Percentiles rank a stretch among this genome's conserved stretches.
Evolutionary conservation across 1,140 invertebrate species (phyloP).

Genomic region (Bombus affinis): DNA sequence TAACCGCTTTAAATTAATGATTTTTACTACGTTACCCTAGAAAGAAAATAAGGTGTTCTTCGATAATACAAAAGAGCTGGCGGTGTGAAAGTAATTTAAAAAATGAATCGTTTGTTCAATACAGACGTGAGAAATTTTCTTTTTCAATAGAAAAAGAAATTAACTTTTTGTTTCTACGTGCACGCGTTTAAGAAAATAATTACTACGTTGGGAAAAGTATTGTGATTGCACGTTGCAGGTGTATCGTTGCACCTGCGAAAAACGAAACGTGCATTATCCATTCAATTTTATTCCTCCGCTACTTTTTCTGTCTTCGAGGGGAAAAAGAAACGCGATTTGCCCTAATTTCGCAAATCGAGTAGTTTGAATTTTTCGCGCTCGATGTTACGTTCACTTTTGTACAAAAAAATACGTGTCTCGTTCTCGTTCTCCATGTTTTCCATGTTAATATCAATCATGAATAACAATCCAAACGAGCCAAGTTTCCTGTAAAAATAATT

Average conservation of each 20-base stretch:
- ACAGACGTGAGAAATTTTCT: neutral
- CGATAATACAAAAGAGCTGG: neutral
- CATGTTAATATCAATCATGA: neutral
- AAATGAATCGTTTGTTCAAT: neutral
- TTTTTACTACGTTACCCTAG: too few species aligned
- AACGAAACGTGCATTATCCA: constrained; percentile 10
- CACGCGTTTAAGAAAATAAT: neutral
- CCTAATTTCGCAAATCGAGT: constrained; percentile 20
- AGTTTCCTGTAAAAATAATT: too few species aligned
- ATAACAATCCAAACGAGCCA: neutral
- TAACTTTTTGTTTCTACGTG: neutral
- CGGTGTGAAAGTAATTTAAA: neutral
- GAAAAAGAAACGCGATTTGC: constrained; percentile 9
- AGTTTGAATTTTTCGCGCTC: constrained; percentile 18
- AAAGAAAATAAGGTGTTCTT: too few species aligned
- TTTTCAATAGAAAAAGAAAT: neutral
- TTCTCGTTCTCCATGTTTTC: neutral
- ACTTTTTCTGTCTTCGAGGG: constrained; percentile 3
- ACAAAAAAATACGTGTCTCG: neutral
- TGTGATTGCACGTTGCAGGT: constrained; percentile 26
- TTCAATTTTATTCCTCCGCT: constrained; percentile 8
- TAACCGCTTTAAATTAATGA: too few species aligned
- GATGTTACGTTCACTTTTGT: neutral
- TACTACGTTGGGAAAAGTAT: neutral
- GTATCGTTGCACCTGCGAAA: constrained; percentile 35